Percentiles rank a stretch among this genome's conserved stretches.
These are phyloP conservation scores for Macrotis lagotis DNA, from an alignment of 2,113 vertebrate genomes.

Conservation along the genomic window DNA sequence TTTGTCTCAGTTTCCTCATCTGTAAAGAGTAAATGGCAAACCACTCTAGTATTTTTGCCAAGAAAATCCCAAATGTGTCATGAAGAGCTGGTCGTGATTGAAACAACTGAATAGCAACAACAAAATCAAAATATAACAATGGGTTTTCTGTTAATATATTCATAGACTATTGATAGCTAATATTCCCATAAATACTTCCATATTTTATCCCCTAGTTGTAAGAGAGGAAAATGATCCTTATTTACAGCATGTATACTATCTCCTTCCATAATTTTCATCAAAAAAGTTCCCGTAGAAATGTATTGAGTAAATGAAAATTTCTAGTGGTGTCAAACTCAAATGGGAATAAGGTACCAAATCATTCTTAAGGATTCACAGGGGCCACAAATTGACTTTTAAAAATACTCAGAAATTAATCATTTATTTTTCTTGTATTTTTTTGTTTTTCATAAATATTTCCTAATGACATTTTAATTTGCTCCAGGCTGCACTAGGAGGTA, in stretches of 20 bases:
- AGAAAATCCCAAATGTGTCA: too few relatives aligned
- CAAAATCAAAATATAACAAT: neutral
- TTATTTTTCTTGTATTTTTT: neutral
- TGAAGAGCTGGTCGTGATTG: too few relatives aligned
- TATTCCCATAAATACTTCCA: neutral
- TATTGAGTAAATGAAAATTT: neutral
- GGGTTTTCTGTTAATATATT: neutral
- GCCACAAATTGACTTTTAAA: neutral
- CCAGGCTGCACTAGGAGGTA: neutral
- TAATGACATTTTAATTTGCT: neutral
- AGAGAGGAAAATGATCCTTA: neutral
- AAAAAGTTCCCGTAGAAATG: neutral
- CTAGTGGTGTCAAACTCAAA: neutral
- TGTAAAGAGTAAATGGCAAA: too few relatives aligned
- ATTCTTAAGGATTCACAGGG: neutral
- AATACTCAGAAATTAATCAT: neutral
- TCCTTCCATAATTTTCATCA: too few relatives aligned
- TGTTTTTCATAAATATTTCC: neutral
- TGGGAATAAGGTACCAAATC: neutral
- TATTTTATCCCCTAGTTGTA: neutral
- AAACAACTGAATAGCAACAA: too few relatives aligned
- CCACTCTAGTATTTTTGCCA: too few relatives aligned
- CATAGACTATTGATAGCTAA: neutral
- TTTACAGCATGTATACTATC: neutral
- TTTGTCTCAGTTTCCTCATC: too few relatives aligned